Percentiles rank a stretch among this genome's conserved stretches.
Conservation (phyloP, 35 echinoderm and acorn worm genomes). For the Eucidaris tribuloides region DNA sequence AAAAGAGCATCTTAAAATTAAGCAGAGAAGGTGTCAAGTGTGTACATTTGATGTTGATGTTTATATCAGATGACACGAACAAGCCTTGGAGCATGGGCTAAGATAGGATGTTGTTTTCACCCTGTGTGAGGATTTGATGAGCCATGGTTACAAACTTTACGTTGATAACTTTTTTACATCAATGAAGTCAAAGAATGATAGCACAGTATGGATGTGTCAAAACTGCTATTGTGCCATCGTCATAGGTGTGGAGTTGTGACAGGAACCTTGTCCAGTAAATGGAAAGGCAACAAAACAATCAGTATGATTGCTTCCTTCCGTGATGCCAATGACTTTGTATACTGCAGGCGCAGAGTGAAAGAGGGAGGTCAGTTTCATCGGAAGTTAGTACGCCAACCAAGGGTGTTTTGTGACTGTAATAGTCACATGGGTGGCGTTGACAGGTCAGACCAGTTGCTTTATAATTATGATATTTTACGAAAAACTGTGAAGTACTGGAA, state of each 20-base stretch:
- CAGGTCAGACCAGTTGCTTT: slow-evolving; percentile 8
- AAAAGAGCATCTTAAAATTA: too few relatives aligned
- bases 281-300: too few relatives aligned
- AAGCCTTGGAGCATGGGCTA: background rate
- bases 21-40: too few relatives aligned
- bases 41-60: too few relatives aligned
- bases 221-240: background rate
- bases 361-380: background rate
- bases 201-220: too few relatives aligned
- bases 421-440: slow-evolving; percentile 24
- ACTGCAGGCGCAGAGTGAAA: background rate
- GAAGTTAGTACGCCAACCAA: background rate
- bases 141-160: slow-evolving; percentile 27
- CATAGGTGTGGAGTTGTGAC: background rate
- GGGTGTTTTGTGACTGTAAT: background rate
- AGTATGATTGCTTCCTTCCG: background rate
- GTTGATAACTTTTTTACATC: background rate
- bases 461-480: slow-evolving; percentile 13
- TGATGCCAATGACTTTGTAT: background rate
- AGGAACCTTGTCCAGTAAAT: too few relatives aligned
- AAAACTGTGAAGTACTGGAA: slow-evolving; percentile 32
- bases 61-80: background rate
- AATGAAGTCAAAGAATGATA: too few relatives aligned
- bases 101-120: slow-evolving; percentile 24
- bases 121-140: background rate